Percentiles rank a stretch among this genome's conserved stretches.
These are phyloP conservation scores for Calyptommatus sinebrachiatus DNA, from an alignment of 2,113 vertebrate genomes.

Conservation along the genomic window DNA sequence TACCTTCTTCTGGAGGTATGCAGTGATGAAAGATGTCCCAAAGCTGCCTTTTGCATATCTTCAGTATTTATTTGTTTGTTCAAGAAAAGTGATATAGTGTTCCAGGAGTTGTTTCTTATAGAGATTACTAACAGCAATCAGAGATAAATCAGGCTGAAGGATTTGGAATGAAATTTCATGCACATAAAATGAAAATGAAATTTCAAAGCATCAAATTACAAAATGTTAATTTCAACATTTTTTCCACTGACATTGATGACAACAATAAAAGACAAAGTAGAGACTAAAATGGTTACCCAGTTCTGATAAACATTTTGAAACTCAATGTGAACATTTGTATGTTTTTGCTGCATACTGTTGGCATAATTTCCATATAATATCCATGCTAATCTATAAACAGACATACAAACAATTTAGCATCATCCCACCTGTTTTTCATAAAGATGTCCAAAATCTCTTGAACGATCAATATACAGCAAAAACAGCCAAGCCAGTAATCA, in stretches of 20 bases:
- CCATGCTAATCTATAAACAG: not conserved
- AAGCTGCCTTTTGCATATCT: constrained; percentile 58
- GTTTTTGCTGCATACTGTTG: not conserved
- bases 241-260: constrained; percentile 41
- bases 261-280: not conserved
- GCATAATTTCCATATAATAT: not conserved
- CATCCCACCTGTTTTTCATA: not conserved
- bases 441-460: not conserved
- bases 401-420: not conserved
- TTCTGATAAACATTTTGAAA: not conserved
- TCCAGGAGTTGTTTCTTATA: constrained; percentile 50
- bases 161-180: constrained; percentile 47
- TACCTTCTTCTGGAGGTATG: constrained; percentile 56
- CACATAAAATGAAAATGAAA: constrained; percentile 36
- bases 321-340: not conserved
- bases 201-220: constrained; percentile 48
- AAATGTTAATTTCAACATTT: constrained; percentile 29
- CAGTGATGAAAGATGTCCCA: constrained; percentile 49
- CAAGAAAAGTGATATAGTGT: constrained; percentile 37
- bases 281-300: not conserved
- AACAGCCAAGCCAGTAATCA: not conserved
- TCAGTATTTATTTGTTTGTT: not conserved
- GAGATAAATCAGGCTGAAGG: constrained; percentile 58
- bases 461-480: too few relatives aligned
- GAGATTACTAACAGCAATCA: constrained; percentile 55